Evolutionary conservation across 2,797 vertebrate species (phyloP).

Genomic region (Sebastes reedi): DNA sequence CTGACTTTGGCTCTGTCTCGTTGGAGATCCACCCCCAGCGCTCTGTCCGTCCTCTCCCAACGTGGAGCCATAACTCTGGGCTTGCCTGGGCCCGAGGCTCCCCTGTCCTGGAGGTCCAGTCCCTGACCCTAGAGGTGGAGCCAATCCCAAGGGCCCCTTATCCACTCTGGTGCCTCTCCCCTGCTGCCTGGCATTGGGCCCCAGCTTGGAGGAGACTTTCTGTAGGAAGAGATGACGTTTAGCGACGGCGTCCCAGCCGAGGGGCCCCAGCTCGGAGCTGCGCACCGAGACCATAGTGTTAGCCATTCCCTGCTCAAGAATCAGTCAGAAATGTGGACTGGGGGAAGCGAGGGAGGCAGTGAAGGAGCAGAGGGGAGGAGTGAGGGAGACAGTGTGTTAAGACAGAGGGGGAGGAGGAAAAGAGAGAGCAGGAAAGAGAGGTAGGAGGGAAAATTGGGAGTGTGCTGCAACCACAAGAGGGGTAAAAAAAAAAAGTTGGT

Average conservation of each 20-base stretch:
- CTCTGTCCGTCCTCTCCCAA: constrained; percentile 38
- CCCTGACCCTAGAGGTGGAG: constrained; percentile 35
- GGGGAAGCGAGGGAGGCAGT: constrained; percentile 31
- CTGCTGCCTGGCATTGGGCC: constrained; percentile 52
- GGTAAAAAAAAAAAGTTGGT: constrained; percentile 47
- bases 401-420: constrained; percentile 43
- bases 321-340: constrained; percentile 47
- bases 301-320: constrained; percentile 70
- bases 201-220: constrained; percentile 77
- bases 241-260: constrained; percentile 73
- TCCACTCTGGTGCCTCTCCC: constrained; percentile 29
- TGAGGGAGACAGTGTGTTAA: constrained; percentile 38
- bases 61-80: constrained; percentile 20
- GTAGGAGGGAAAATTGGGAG: constrained; percentile 54
- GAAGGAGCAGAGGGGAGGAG: constrained; percentile 59
- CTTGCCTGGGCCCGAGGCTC: constrained; percentile 30
- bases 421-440: constrained; percentile 25
- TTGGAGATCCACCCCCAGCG: constrained; percentile 44
- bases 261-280: constrained; percentile 71
- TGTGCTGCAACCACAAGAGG: constrained; percentile 50
- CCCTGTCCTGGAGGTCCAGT: constrained; percentile 45
- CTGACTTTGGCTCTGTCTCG: constrained; percentile 40
- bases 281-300: constrained; percentile 75
- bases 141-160: constrained; percentile 26
- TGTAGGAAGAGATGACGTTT: constrained; percentile 77